Conservation (phyloP, 2,113 vertebrate genomes). For the Triplophysa rosa region DNA sequence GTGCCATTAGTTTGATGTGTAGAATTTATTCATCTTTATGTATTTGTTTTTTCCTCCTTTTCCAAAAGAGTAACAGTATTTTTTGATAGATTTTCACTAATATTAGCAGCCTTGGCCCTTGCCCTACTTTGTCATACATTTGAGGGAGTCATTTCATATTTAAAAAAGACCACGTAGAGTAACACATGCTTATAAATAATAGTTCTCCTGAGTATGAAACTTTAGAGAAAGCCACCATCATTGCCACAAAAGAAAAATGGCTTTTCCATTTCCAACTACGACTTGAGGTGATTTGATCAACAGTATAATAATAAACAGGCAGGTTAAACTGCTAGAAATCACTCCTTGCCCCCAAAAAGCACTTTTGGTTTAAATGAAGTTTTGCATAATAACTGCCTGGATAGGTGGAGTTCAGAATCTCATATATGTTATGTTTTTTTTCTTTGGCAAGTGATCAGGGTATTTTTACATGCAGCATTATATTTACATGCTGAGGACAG, state of each 20-base stretch:
- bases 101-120: slow-evolving; percentile 55
- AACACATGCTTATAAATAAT: background rate
- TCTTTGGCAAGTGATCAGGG: background rate
- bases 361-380: slow-evolving; percentile 46
- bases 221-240: background rate
- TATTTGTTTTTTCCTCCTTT: slow-evolving; percentile 69
- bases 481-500: slow-evolving; percentile 13
- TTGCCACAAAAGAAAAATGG: background rate
- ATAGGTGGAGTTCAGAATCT: slow-evolving; percentile 19
- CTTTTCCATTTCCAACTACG: slow-evolving; percentile 16
- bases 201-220: background rate
- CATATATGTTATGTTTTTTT: background rate
- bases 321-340: slow-evolving; percentile 18
- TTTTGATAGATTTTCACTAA: slow-evolving; percentile 77
- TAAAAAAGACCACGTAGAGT: slow-evolving; percentile 17
- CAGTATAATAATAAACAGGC: slow-evolving; percentile 31
- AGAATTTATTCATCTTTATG: slow-evolving; percentile 72
- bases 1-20: slow-evolving; percentile 79
- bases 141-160: background rate
- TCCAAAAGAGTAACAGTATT: slow-evolving; percentile 81
- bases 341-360: background rate
- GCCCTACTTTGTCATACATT: slow-evolving; percentile 29
- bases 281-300: slow-evolving; percentile 22
- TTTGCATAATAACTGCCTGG: slow-evolving; percentile 31
- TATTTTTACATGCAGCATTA: background rate